A percentile compares a stretch with the other conserved stretches of the same genome.
Evolutionary conservation across 2,888 invertebrate species (phyloP).

Genomic region (Rhodophaea formosa): DNA sequence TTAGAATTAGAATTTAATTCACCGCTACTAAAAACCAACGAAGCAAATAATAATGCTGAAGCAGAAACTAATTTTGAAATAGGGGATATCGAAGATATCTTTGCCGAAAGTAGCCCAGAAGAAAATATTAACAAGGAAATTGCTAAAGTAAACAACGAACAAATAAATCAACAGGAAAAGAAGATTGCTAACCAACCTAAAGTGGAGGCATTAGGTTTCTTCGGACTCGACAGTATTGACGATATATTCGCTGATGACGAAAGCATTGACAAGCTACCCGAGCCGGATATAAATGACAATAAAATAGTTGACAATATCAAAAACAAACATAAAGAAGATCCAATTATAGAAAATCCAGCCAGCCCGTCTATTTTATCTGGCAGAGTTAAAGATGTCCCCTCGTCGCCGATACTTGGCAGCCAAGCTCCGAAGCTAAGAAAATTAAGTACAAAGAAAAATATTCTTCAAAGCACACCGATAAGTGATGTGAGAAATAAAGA

Average conservation of each 20-base stretch:
- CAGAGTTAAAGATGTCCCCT: constrained; percentile 34
- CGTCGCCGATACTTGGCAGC: constrained; percentile 64
- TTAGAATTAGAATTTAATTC: constrained; percentile 37
- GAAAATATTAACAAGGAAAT: constrained; percentile 33
- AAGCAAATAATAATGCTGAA: constrained; percentile 25
- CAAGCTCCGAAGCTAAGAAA: constrained; percentile 54
- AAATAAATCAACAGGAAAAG: neutral
- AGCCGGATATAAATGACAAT: constrained; percentile 26
- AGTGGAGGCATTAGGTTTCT: constrained; percentile 54
- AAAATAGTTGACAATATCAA: constrained; percentile 14
- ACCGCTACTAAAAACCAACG: constrained; percentile 26
- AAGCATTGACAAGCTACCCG: constrained; percentile 30
- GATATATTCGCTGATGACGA: constrained; percentile 71
- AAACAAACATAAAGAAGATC: constrained; percentile 19
- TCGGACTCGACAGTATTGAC: constrained; percentile 71
- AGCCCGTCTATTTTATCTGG: constrained; percentile 71
- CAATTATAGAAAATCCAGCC: constrained; percentile 31
- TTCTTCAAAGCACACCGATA: constrained; percentile 38
- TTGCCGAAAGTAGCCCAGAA: constrained; percentile 56
- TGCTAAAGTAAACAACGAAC: constrained; percentile 8
- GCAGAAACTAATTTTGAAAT: constrained; percentile 62
- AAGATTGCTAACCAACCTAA: constrained; percentile 23
- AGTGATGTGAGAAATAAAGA: constrained; percentile 39
- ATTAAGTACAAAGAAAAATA: constrained; percentile 45
- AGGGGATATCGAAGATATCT: constrained; percentile 65